phyloP scores from a whole-genome alignment of 2,888 invertebrate genomes.

The Drosophila paranaensis region DNA sequence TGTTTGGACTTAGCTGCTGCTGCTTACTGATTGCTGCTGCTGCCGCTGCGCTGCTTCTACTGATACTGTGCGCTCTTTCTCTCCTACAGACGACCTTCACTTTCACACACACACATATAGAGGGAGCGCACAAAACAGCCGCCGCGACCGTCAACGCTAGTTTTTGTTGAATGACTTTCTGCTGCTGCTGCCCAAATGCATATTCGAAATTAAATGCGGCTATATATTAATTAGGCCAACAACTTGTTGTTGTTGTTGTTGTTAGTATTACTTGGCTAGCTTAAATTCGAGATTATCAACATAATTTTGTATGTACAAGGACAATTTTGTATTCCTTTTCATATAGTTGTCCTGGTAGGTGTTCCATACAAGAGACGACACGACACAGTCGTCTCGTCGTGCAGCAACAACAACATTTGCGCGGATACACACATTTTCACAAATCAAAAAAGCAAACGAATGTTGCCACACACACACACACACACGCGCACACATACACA shows the following conservation, averaged over 20 bases:
- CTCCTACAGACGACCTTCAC: constrained; percentile 78
- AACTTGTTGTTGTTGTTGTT: constrained; percentile 44
- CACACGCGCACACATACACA: constrained; percentile 26
- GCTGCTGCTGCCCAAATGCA: constrained; percentile 19
- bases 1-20: constrained; percentile 49
- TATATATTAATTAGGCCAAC: constrained; percentile 62
- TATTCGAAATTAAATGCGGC: constrained; percentile 46
- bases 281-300: constrained; percentile 27
- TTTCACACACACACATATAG: constrained; percentile 47
- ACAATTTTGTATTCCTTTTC: constrained; percentile 40
- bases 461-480: constrained; percentile 50
- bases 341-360: constrained; percentile 23
- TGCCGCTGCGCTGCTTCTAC: constrained; percentile 38
- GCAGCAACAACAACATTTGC: constrained; percentile 62
- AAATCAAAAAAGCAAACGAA: constrained; percentile 77
- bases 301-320: constrained; percentile 57
- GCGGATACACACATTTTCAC: constrained; percentile 80
- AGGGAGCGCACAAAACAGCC: constrained; percentile 28
- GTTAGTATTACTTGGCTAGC: constrained; percentile 24
- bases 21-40: constrained; percentile 18
- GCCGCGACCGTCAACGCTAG: constrained; percentile 47
- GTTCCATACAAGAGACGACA: constrained; percentile 32
- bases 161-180: constrained; percentile 52
- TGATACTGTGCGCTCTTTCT: constrained; percentile 62
- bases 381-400: constrained; percentile 33